Conservation (phyloP, 53 echinoderm and acorn worm genomes). For the Pentamera pediparva region DNA sequence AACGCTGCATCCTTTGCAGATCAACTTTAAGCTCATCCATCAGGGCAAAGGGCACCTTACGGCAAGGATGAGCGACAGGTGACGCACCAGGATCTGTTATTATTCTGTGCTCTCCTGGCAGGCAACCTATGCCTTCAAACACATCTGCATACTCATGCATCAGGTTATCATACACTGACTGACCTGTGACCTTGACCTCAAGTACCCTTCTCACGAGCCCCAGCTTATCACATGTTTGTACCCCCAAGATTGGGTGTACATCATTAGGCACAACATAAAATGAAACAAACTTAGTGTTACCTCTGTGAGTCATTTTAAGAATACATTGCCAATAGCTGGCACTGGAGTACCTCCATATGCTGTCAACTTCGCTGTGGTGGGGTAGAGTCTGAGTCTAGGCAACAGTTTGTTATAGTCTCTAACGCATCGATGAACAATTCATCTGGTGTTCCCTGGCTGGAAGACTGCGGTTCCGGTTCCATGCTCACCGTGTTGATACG, state of each 20-base stretch:
- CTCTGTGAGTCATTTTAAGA: not conserved
- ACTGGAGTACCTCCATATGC: conserved; percentile 14
- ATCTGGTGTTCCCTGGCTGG: not conserved
- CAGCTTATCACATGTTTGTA: conserved; percentile 15
- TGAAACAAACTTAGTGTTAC: conserved; percentile 4
- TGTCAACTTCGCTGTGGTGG: not conserved
- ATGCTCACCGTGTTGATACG: not conserved
- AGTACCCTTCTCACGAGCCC: not conserved
- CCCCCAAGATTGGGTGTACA: conserved; percentile 13
- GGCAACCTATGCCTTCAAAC: conserved; percentile 32
- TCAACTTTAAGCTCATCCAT: conserved; percentile 16
- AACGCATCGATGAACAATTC: not conserved
- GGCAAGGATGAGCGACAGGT: conserved; percentile 2
- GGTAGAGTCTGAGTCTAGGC: conserved; percentile 14
- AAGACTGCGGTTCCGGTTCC: not conserved
- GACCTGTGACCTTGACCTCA: not conserved
- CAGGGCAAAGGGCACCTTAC: conserved; percentile 10
- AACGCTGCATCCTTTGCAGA: conserved; percentile 20
- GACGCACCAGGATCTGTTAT: not conserved
- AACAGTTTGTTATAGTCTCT: not conserved
- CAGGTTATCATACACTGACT: not conserved
- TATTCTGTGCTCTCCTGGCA: conserved; percentile 29
- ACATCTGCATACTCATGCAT: not conserved
- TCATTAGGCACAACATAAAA: conserved; percentile 11
- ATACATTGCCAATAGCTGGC: conserved; percentile 9